These are phyloP conservation scores for Tetrapedia diversipes DNA, from an alignment of 2,888 invertebrate species.

Conservation along the genomic window DNA sequence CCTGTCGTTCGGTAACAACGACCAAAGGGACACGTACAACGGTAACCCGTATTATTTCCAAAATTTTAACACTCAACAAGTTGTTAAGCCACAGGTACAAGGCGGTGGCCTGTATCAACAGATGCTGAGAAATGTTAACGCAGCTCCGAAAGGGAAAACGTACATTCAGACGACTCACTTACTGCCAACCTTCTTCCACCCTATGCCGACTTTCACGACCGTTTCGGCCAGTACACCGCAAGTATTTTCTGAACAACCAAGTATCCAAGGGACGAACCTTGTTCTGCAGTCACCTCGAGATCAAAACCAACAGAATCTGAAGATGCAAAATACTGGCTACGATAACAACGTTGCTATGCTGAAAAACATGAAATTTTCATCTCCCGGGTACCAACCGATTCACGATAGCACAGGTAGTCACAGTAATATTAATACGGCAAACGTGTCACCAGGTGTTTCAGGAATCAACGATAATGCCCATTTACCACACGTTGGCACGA, in stretches of 20 bases:
- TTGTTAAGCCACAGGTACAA: conserved; percentile 58
- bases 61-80: conserved; percentile 61
- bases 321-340: conserved; percentile 68
- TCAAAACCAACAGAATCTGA: conserved; percentile 53
- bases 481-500: conserved; percentile 75
- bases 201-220: conserved; percentile 55
- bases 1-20: conserved; percentile 71
- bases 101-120: conserved; percentile 50
- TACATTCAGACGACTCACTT: conserved; percentile 71
- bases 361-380: conserved; percentile 41
- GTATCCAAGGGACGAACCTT: conserved; percentile 40
- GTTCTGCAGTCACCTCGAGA: conserved; percentile 58
- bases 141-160: conserved; percentile 47
- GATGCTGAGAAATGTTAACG: conserved; percentile 35
- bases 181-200: conserved; percentile 74
- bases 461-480: conserved; percentile 71
- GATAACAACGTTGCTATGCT: conserved; percentile 65
- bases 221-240: conserved; percentile 68
- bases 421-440: conserved; percentile 68
- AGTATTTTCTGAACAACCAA: conserved; percentile 54
- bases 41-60: conserved; percentile 59
- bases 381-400: conserved; percentile 60
- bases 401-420: conserved; percentile 75
- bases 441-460: conserved; percentile 49
- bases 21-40: conserved; percentile 46